Percentiles rank a stretch among this genome's conserved stretches.
Conservation (phyloP, 1,140 invertebrate genomes). For the Cecropterus lyciades region DNA sequence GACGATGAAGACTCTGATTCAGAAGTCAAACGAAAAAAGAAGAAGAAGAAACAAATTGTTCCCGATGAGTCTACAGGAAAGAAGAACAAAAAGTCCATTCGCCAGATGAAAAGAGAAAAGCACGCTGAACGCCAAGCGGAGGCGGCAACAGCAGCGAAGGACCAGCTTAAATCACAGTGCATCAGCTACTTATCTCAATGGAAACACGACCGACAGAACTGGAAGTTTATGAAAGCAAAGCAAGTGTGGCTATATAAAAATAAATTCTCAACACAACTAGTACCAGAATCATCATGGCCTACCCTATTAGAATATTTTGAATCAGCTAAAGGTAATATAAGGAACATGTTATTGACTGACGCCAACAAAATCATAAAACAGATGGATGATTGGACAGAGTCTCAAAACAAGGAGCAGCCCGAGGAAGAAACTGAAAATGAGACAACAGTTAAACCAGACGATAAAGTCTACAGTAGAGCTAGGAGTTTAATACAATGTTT, state of each 20-base stretch:
- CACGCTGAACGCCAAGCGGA: conserved; percentile 69
- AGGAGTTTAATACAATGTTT: conserved; percentile 82
- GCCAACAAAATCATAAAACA: conserved; percentile 87
- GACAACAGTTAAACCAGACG: conserved; percentile 83
- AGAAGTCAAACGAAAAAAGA: conserved; percentile 65
- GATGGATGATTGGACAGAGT: conserved; percentile 85
- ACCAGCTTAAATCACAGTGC: conserved; percentile 78
- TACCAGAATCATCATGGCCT: conserved; percentile 86
- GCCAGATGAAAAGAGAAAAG: conserved; percentile 80
- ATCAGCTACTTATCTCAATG: conserved; percentile 87
- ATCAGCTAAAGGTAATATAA: conserved; percentile 87
- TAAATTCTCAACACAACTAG: conserved; percentile 85
- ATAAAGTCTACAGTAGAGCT: conserved; percentile 85
- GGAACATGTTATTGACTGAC: conserved; percentile 85
- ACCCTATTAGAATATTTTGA: conserved; percentile 89
- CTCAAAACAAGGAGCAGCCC: conserved; percentile 74
- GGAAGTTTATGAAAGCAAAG: conserved; percentile 91
- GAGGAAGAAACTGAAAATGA: conserved; percentile 74
- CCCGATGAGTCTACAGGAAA: conserved; percentile 51
- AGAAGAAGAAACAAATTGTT: conserved; percentile 62
- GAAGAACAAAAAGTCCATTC: conserved; percentile 76
- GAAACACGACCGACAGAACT: conserved; percentile 88
- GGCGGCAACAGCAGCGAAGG: conserved; percentile 65
- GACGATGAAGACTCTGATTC: conserved; percentile 53
- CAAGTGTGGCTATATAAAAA: conserved; percentile 90